A percentile compares a stretch with the other conserved stretches of the same genome.
phyloP scores from a whole-genome alignment of 2,888 invertebrate species.

The Linnaemya vulpina region DNA sequence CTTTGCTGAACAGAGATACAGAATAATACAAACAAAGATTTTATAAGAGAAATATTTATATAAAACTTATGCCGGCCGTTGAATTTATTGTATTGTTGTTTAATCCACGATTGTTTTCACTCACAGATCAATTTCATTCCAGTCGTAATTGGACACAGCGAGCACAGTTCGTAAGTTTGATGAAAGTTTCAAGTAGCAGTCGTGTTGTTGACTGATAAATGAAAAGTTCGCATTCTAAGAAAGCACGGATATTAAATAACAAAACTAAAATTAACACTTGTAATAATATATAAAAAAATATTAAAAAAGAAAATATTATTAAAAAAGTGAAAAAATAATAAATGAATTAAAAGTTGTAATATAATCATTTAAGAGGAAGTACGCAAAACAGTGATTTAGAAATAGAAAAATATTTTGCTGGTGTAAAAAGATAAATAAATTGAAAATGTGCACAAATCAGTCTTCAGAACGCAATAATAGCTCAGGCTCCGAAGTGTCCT shows the following conservation, averaged over 20 bases:
- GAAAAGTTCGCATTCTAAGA: conserved; percentile 70
- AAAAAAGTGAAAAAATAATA: conserved; percentile 22
- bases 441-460: conserved; percentile 70
- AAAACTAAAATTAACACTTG: conserved; percentile 18
- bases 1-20: conserved; percentile 36
- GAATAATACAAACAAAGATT: conserved; percentile 32
- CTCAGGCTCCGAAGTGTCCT: conserved; percentile 78
- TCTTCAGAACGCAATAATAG: conserved; percentile 72
- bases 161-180: conserved; percentile 66
- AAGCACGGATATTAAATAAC: conserved; percentile 60
- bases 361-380: conserved; percentile 17
- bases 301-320: conserved; percentile 19
- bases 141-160: conserved; percentile 40
- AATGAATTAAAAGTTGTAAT: conserved; percentile 17
- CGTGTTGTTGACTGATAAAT: conserved; percentile 70
- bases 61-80: conserved; percentile 63
- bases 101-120: conserved; percentile 43
- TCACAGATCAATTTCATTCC: conserved; percentile 59
- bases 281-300: neutral
- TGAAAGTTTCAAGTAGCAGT: conserved; percentile 66
- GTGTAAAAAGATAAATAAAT: conserved; percentile 27
- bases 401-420: conserved; percentile 43
- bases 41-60: conserved; percentile 56
- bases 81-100: conserved; percentile 56
- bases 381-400: neutral